Base-by-base conservation (phyloP, 2,113 vertebrate genomes). In the Pteropus alecto region DNA sequence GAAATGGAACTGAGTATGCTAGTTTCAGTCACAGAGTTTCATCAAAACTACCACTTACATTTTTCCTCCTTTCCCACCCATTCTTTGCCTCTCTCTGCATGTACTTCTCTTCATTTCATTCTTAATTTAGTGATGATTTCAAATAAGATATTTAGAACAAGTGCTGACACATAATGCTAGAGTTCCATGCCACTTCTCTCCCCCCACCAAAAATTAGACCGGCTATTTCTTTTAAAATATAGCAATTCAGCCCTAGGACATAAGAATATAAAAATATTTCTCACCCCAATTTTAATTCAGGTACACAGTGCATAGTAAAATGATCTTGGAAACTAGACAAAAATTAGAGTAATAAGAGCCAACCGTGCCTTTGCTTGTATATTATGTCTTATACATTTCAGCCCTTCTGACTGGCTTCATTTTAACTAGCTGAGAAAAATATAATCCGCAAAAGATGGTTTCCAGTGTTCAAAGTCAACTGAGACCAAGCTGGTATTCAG, bases 351-450 rank as follows among this genome's bases (percentile, higher is more conserved):
- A 98, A 98, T 98, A 96, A 98, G 97, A 97, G 96, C 97, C 96
- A 92, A 98, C 98, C 98, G 67, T 96, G 90, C 87, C 90, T 98
- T 98, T 96, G 97, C 65, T 95, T 97, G 98, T 97, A 96, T 94
- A 97, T 95, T 97, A 93, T 93, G 97, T 85, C 88, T 98, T 95
- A 98, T 97, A 98, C 97, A 98, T 98, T 98, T 98, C 98, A 98
- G 97, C 96, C 87, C 97, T 79, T 98, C 96, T 95, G 96, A 98
- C 96, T 97, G 87, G 82, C 97, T 98, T 98, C 96, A 98, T 98
- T 98, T 98, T 97, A 97, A 97, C 97, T 97, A 93, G 97, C 97
- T 94, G 94, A 98, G 97, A 97, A 97, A 98, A 98, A 98, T 98
- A 92, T 94, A 96, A 98, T 96, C 98, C 46, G 83, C 98, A 98